These are phyloP conservation scores for Oryzias curvinotus DNA, from an alignment of 2,113 vertebrate genomes.

Conservation along the genomic window DNA sequence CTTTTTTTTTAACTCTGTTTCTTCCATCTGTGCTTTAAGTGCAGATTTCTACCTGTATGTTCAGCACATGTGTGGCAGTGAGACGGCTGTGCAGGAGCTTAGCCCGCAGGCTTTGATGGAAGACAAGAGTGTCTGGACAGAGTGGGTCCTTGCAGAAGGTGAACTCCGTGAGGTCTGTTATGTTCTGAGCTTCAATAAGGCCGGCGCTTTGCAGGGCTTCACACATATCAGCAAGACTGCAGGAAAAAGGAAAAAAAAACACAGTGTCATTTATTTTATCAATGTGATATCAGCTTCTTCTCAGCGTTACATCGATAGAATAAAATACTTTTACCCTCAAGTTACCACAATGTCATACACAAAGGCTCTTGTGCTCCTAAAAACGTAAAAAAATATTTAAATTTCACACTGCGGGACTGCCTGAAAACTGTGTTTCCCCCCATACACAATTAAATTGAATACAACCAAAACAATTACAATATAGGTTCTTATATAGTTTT, in stretches of 20 bases:
- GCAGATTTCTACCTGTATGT: slow-evolving; percentile 83
- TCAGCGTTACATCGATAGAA: neutral
- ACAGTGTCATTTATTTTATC: neutral
- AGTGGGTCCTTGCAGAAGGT: slow-evolving; percentile 84
- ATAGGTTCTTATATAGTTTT: no score
- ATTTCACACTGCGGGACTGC: no score
- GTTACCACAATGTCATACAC: no score
- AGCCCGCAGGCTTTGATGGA: slow-evolving; percentile 77
- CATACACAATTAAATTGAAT: no score
- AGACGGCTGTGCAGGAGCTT: slow-evolving; percentile 76
- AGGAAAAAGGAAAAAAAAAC: neutral
- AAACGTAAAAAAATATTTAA: no score
- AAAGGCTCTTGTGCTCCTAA: no score
- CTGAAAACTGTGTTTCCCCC: no score
- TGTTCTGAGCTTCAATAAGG: slow-evolving; percentile 73
- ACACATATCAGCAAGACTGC: slow-evolving; percentile 82
- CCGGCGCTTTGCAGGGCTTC: slow-evolving; percentile 70
- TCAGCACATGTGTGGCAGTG: slow-evolving; percentile 71
- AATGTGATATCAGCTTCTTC: neutral
- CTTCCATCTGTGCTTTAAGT: neutral
- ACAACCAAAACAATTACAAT: no score
- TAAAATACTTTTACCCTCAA: no score
- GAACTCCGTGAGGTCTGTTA: slow-evolving; percentile 60
- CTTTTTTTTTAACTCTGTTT: no score
- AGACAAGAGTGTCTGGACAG: slow-evolving; percentile 84